Percentiles rank a stretch among this genome's conserved stretches.
phyloP scores from a whole-genome alignment of 2,888 invertebrate species.

The Platycnemis pennipes region DNA sequence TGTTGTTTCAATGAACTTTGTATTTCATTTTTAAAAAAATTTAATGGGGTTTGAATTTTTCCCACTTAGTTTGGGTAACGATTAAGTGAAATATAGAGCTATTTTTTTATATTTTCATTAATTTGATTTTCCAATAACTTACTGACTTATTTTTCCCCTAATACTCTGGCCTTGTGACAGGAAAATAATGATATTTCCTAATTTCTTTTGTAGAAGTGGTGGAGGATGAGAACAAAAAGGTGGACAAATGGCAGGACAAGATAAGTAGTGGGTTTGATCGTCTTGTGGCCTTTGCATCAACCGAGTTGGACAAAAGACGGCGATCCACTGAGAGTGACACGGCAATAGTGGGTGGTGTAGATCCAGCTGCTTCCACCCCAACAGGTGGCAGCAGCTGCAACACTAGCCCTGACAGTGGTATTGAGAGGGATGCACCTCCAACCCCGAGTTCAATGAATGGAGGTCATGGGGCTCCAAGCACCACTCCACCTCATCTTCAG shows the following conservation, averaged over 20 bases:
- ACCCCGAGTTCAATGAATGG: constrained; percentile 79
- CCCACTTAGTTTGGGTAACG: neutral
- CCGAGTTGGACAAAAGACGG: constrained; percentile 92
- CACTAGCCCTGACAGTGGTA: constrained; percentile 93
- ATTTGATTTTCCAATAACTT: neutral
- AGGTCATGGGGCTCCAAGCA: constrained; percentile 71
- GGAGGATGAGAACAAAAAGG: constrained; percentile 85
- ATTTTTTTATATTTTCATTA: neutral
- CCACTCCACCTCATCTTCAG: constrained; percentile 76
- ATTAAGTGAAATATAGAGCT: neutral
- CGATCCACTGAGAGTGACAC: constrained; percentile 87
- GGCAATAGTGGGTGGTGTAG: constrained; percentile 36
- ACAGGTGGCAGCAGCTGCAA: constrained; percentile 83
- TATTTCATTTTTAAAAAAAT: neutral
- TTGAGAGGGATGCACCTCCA: constrained; percentile 86
- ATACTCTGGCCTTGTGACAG: constrained; percentile 45
- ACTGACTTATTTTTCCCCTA: constrained; percentile 40
- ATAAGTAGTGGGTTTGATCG: constrained; percentile 97
- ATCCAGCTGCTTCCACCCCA: constrained; percentile 76
- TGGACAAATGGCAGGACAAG: constrained; percentile 95
- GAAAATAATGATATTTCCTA: constrained; percentile 27
- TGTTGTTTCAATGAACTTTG: neutral
- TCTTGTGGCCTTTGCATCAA: constrained; percentile 95
- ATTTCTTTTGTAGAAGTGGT: constrained; percentile 77
- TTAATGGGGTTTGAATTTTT: constrained; percentile 10